A percentile compares a stretch with the other conserved stretches of the same genome.
Conservation (phyloP, 2,888 invertebrate species). For the Chymomyza procnemis region DNA sequence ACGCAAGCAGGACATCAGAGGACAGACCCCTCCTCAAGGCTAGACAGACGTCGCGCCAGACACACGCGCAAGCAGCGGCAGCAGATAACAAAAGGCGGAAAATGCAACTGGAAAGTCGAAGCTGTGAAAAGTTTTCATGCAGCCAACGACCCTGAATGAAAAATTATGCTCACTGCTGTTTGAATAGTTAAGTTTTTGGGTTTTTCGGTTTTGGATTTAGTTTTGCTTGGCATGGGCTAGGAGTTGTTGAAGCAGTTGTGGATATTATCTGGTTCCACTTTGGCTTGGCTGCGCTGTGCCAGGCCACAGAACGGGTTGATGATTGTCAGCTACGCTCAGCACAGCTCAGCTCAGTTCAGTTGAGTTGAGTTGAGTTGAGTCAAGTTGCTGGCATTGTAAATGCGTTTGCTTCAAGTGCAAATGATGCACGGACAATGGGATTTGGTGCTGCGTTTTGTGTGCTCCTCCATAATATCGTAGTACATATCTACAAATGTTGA, state of each 20-base stretch:
- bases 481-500: not conserved
- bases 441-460: not conserved
- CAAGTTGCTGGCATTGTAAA: constrained; percentile 1
- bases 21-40: not conserved
- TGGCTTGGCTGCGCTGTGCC: not conserved
- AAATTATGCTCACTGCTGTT: constrained; percentile 45
- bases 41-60: not conserved
- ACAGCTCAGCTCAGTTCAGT: not conserved
- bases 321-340: too few relatives aligned
- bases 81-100: constrained; percentile 35
- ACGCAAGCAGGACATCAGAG: not conserved
- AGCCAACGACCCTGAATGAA: constrained; percentile 55
- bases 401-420: constrained; percentile 38
- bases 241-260: too few relatives aligned
- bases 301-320: not conserved
- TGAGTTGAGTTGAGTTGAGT: not conserved
- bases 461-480: not conserved
- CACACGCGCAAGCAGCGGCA: constrained; percentile 23
- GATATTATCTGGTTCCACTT: not conserved
- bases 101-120: constrained; percentile 21
- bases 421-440: constrained; percentile 9
- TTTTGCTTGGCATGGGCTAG: not conserved
- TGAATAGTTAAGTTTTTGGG: constrained; percentile 23
- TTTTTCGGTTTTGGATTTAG: constrained; percentile 6
- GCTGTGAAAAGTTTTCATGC: not conserved